These are phyloP conservation scores for Yponomeuta evonymella DNA, from an alignment of 2,888 invertebrate species.

Conservation along the genomic window DNA sequence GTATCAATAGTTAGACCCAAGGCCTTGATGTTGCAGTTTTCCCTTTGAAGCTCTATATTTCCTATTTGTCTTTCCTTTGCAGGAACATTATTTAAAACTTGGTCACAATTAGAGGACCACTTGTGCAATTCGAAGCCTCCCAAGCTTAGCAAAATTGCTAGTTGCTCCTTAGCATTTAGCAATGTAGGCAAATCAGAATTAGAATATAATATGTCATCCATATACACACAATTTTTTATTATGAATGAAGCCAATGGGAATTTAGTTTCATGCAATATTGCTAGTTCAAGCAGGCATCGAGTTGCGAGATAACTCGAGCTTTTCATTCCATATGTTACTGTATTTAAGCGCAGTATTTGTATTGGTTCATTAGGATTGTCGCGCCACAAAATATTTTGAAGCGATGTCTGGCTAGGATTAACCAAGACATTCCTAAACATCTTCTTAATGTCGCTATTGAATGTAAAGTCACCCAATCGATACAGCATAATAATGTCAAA, in stretches of 20 bases:
- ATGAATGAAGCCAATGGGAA: slow-evolving; percentile 19
- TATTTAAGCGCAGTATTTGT: background rate
- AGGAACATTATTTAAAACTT: too few relatives aligned
- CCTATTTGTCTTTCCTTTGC: too few relatives aligned
- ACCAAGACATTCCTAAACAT: slow-evolving; percentile 10
- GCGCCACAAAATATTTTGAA: slow-evolving; percentile 15
- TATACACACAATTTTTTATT: slow-evolving; percentile 17
- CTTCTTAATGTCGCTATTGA: background rate
- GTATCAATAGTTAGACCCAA: background rate
- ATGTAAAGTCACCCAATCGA: background rate
- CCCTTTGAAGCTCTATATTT: too few relatives aligned
- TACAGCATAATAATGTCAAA: slow-evolving; percentile 15
- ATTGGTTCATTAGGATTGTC: slow-evolving; percentile 2
- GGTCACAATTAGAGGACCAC: background rate
- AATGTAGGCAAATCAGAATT: background rate
- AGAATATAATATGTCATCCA: slow-evolving; percentile 20
- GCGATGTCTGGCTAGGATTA: background rate
- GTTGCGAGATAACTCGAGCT: slow-evolving; percentile 19
- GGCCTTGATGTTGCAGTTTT: too few relatives aligned
- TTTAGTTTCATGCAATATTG: slow-evolving; percentile 14
- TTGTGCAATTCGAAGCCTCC: slow-evolving; percentile 10
- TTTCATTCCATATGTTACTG: slow-evolving; percentile 13
- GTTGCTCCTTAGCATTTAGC: background rate
- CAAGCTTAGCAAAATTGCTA: slow-evolving; percentile 15
- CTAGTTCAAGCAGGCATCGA: slow-evolving; percentile 19